phyloP scores from a whole-genome alignment of 2,888 invertebrate species.

The Cheilosia vulpina region DNA sequence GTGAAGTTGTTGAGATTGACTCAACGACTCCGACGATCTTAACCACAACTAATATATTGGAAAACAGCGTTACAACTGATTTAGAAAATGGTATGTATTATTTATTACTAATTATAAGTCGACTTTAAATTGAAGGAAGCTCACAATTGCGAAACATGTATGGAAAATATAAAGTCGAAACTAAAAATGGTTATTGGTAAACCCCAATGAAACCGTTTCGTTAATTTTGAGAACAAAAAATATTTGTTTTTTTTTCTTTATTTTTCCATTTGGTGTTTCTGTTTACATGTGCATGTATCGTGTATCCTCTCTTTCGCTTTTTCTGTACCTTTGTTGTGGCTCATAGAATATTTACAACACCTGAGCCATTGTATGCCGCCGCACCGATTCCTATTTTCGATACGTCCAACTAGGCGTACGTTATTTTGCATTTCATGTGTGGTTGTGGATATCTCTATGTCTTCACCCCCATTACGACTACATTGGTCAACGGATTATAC shows the following conservation, averaged over 20 bases:
- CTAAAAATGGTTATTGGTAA: too few relatives aligned
- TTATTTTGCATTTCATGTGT: neutral
- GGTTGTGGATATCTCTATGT: neutral
- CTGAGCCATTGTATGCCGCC: neutral
- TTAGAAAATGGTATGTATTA: slow-evolving; percentile 40
- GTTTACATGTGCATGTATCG: neutral
- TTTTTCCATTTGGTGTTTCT: neutral
- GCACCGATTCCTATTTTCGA: neutral
- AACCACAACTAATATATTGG: slow-evolving; percentile 31
- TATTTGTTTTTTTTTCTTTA: neutral
- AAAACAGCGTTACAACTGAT: slow-evolving; percentile 11
- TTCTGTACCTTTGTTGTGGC: neutral
- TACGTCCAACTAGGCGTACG: neutral
- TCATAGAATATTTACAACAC: neutral
- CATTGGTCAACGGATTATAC: neutral
- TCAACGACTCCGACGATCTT: slow-evolving; percentile 32
- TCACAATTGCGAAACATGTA: too few relatives aligned
- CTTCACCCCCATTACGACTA: neutral
- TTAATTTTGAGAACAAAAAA: neutral
- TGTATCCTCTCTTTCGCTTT: neutral
- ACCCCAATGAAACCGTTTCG: neutral
- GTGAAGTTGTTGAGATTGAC: slow-evolving; percentile 5
- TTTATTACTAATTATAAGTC: neutral
- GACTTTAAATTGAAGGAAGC: too few relatives aligned
- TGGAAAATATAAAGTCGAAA: too few relatives aligned